Evolutionary conservation across 2,113 vertebrate species (phyloP), one percentile per base, ranked within the genome.

Genomic region (Urocynchramus pylzowi): DNA sequence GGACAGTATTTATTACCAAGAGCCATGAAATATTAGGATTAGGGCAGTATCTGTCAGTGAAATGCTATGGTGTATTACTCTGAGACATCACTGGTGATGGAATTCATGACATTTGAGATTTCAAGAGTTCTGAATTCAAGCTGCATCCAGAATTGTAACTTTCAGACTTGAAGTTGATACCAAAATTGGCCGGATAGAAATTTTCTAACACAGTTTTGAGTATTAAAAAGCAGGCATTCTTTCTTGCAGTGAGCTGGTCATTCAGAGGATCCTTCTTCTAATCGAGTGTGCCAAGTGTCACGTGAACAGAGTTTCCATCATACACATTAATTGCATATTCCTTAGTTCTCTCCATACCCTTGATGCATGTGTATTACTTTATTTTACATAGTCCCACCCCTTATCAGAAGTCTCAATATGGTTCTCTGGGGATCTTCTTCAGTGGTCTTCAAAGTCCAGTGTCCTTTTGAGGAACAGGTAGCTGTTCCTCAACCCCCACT

Each of bases 201-300:
- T 28, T 35, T 76, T 57, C 21, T 41, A 67, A 30, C 35, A 24
- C 24, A 24, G 16, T 57, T 57, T 76, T 50, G 17, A 50, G 7
- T 11, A 37, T 26, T 37, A 42, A 31, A 57, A 86, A 35, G 13
- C 9, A 67, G 44, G 14, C 9, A 50, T 42, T 59, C 35, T 52
- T 59, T 52, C 50, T 52, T 59, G 21, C 17, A 37, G 17, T 44
- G 27, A 37, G 21, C 7, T 59, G 33, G 21, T 68, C 22, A 37
- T 42, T 52, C 22, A 37, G 33, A 68, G 11, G 21, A 50, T 35
- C 9, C 27, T 59, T 59, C 12, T 11, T 37, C 44, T 44, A 31
- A 44, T 3, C 0, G 1, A 52, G 17, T 52, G 27, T 42, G 35
- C 31, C 42, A 41, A 33, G 33, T 8, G 3, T 52, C 39, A 21